Percentiles rank a stretch among this genome's conserved stretches.
These are phyloP conservation scores for Psilopogon haemacephalus DNA, from an alignment of 2,113 vertebrate species.

Conservation along the genomic window DNA sequence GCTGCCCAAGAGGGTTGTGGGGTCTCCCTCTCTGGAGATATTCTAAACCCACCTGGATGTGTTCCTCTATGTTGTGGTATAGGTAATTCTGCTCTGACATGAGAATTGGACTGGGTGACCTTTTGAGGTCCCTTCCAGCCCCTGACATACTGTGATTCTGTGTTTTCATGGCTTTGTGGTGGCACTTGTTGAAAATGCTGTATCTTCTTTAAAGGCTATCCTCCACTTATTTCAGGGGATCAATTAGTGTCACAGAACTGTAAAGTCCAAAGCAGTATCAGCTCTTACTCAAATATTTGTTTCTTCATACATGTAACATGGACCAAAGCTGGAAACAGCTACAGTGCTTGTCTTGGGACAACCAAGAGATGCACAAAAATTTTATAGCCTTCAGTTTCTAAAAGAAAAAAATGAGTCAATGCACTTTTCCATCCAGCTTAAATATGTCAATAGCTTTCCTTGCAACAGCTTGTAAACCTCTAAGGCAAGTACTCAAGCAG, in stretches of 20 bases:
- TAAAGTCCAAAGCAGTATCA: neutral
- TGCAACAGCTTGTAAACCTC: neutral
- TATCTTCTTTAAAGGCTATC: neutral
- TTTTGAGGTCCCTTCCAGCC: too few species aligned
- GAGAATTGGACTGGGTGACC: too few species aligned
- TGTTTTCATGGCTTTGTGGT: neutral
- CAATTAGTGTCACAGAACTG: neutral
- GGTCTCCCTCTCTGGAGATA: too few species aligned
- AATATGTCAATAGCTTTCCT: neutral
- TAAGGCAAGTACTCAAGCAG: neutral
- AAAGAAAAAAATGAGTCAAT: neutral
- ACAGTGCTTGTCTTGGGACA: neutral
- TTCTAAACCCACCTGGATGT: too few species aligned
- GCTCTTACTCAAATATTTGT: neutral
- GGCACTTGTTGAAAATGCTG: neutral
- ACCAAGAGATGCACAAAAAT: neutral
- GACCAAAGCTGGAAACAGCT: neutral
- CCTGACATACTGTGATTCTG: too few species aligned
- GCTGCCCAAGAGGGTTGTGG: too few species aligned
- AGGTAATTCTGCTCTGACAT: too few species aligned
- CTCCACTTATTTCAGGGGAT: neutral
- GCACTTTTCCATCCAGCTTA: neutral
- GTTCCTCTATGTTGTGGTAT: too few species aligned
- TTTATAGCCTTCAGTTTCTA: neutral
- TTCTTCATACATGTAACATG: accelerated